Percentiles rank a stretch among this genome's conserved stretches.
Conservation (phyloP, 2,888 invertebrate species). For the Xestia sexstrigata region DNA sequence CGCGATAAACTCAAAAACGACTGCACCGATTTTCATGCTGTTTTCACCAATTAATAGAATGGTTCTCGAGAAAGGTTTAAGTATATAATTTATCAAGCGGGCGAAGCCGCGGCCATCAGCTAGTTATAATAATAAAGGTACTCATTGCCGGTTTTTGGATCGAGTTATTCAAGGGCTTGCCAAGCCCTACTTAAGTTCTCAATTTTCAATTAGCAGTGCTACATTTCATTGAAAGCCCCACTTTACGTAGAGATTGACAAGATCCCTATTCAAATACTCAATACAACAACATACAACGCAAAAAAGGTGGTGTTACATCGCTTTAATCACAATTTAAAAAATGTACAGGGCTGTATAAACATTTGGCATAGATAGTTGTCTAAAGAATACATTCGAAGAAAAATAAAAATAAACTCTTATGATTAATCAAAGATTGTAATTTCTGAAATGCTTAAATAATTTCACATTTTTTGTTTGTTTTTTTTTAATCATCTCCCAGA, state of each 20-base stretch:
- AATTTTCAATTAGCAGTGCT: background rate
- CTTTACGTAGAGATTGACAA: background rate
- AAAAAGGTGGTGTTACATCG: slow-evolving; percentile 75
- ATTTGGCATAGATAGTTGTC: slow-evolving; percentile 85
- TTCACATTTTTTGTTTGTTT: slow-evolving; percentile 78
- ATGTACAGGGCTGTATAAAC: slow-evolving; percentile 83
- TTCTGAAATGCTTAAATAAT: slow-evolving; percentile 81
- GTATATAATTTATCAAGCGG: no score
- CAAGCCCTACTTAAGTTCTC: background rate
- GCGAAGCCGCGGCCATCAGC: no score
- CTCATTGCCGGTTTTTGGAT: slow-evolving; percentile 22
- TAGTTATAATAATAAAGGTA: slow-evolving; percentile 50
- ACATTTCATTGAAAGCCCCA: background rate
- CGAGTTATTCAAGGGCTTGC: background rate
- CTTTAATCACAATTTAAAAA: slow-evolving; percentile 81
- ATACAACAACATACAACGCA: slow-evolving; percentile 64
- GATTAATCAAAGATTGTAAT: slow-evolving; percentile 81
- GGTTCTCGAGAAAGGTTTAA: no score
- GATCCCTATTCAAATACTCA: slow-evolving; percentile 1
- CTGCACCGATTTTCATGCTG: no score
- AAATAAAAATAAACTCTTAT: slow-evolving; percentile 84
- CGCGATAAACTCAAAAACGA: no score
- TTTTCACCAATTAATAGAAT: no score
- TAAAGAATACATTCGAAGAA: slow-evolving; percentile 79
- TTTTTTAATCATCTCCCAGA: slow-evolving; percentile 74